phyloP scores from a whole-genome alignment of 2,888 invertebrate species.

The Coleophora deauratella region DNA sequence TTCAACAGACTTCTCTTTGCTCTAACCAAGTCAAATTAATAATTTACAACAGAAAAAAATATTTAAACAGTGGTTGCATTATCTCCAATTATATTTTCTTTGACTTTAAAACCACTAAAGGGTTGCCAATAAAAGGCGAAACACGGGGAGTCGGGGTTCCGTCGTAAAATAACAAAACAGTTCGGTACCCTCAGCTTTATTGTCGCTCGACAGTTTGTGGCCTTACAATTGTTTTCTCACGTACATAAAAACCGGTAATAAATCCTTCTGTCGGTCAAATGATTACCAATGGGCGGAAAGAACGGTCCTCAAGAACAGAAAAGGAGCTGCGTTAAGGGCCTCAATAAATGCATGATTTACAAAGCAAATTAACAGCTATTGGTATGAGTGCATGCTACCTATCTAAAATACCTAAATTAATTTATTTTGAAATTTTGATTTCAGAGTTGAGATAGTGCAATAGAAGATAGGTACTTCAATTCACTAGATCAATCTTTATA shows the following conservation, averaged over 20 bases:
- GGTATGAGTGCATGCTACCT: no score
- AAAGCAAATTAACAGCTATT: no score
- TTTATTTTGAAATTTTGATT: no score
- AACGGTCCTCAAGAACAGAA: conserved; percentile 14
- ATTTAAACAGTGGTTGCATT: background rate
- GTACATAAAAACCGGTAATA: conserved; percentile 46
- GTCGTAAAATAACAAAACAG: conserved; percentile 28
- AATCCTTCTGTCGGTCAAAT: conserved; percentile 36
- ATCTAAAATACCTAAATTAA: no score
- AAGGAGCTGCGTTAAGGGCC: conserved; percentile 11
- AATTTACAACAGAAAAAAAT: background rate
- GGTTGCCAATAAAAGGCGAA: conserved; percentile 42
- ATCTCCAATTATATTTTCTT: conserved; percentile 3
- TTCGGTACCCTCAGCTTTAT: conserved; percentile 23
- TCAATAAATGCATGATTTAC: no score
- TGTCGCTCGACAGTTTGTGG: conserved; percentile 35
- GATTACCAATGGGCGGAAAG: conserved; percentile 26
- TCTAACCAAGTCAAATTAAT: background rate
- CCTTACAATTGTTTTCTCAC: conserved; percentile 59
- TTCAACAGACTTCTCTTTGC: no score
- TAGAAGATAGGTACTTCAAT: no score
- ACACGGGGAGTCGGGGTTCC: conserved; percentile 23
- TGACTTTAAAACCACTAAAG: conserved; percentile 26
- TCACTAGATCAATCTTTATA: no score
- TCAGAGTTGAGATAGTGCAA: no score